Percentiles rank a stretch among this genome's conserved stretches.
Evolutionary conservation across 1,140 invertebrate genomes (phyloP).

Genomic region (Camponotus vicinus): DNA sequence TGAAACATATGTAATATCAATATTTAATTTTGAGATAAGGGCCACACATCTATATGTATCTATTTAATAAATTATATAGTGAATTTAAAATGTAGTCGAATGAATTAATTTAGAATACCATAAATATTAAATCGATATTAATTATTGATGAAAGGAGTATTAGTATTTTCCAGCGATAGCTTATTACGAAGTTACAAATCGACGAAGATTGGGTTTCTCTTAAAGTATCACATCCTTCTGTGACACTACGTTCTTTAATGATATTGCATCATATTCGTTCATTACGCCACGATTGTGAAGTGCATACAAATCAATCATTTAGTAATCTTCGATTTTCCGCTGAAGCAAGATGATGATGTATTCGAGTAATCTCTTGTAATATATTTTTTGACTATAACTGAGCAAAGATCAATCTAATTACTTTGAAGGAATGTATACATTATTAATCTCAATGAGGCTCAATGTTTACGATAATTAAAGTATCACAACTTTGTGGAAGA

Average conservation of each 20-base stretch:
- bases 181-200: background rate
- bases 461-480: background rate
- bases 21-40: background rate
- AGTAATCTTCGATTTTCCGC: conserved; percentile 31
- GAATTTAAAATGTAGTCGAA: no score
- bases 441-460: background rate
- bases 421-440: background rate
- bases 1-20: background rate
- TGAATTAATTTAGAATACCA: no score
- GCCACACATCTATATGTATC: no score
- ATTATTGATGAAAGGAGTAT: background rate
- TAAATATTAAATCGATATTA: background rate
- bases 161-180: background rate
- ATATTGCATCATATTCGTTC: conserved; percentile 19
- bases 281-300: conserved; percentile 39
- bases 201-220: conserved; percentile 15
- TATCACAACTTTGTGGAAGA: background rate
- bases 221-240: background rate
- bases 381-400: background rate
- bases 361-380: background rate
- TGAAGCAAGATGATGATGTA: background rate
- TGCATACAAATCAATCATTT: conserved; percentile 32
- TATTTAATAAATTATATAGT: no score
- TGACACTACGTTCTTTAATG: background rate
- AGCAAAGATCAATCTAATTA: conserved; percentile 18